Evolutionary conservation across 2,888 invertebrate species (phyloP).

Genomic region (Cosmorhoe ocellata): DNA sequence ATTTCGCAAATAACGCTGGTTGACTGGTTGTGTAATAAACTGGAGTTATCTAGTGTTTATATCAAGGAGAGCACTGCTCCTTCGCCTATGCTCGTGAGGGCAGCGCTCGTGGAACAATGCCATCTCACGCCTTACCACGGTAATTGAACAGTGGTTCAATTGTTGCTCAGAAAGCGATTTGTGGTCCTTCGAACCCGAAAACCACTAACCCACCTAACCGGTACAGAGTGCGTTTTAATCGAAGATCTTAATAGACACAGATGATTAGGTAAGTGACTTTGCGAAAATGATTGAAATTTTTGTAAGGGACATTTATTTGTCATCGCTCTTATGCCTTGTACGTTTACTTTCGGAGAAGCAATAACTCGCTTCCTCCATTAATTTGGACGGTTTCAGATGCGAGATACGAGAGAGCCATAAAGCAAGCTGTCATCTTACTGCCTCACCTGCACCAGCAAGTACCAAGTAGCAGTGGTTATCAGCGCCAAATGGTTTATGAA

Average conservation of each 20-base stretch:
- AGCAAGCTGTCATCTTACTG: constrained; percentile 62
- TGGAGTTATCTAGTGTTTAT: constrained; percentile 27
- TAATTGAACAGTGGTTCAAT: constrained; percentile 34
- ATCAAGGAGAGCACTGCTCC: constrained; percentile 47
- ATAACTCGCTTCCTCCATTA: constrained; percentile 23
- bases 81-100: constrained; percentile 41
- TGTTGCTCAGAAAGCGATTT: constrained; percentile 20
- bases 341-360: background rate
- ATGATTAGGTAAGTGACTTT: too few relatives aligned
- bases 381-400: constrained; percentile 52
- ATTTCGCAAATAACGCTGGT: constrained; percentile 19
- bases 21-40: constrained; percentile 23
- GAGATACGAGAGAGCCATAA: constrained; percentile 67
- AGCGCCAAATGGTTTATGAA: constrained; percentile 31
- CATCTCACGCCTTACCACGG: constrained; percentile 41
- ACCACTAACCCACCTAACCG: background rate
- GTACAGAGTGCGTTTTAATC: background rate
- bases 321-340: background rate
- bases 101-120: constrained; percentile 55
- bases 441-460: constrained; percentile 24
- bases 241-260: too few relatives aligned
- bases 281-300: too few relatives aligned
- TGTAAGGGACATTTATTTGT: background rate
- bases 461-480: constrained; percentile 33
- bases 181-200: background rate